These are phyloP conservation scores for Nomia melanderi DNA, from an alignment of 1,140 invertebrate species.

Conservation along the genomic window DNA sequence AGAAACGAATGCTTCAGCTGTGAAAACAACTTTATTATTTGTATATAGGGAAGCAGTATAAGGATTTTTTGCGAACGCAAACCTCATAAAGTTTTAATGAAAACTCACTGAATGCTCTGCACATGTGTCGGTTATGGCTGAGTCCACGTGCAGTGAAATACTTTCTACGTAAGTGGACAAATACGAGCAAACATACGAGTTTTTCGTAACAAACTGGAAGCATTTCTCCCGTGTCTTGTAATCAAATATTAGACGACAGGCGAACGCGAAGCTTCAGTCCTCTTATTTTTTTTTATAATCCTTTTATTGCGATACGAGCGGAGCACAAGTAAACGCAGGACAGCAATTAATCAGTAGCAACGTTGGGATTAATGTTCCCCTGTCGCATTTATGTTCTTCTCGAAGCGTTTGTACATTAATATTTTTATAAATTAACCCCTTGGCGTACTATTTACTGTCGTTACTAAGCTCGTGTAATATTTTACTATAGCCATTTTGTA, in stretches of 20 bases:
- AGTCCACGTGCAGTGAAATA: conserved; percentile 43
- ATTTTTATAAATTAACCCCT: too few species aligned
- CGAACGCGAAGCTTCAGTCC: neutral
- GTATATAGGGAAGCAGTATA: conserved; percentile 51
- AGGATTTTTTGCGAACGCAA: conserved; percentile 42
- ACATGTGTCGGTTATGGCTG: conserved; percentile 58
- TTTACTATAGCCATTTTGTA: too few species aligned
- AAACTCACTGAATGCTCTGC: conserved; percentile 54
- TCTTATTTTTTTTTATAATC: neutral
- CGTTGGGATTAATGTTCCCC: too few species aligned
- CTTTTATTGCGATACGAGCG: neutral
- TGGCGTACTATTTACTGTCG: too few species aligned
- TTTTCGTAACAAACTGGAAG: conserved; percentile 21
- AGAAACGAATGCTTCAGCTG: neutral
- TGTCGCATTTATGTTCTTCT: too few species aligned
- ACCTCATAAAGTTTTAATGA: conserved; percentile 65
- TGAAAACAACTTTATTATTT: conserved; percentile 44
- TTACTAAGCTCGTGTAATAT: too few species aligned
- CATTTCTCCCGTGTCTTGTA: conserved; percentile 15
- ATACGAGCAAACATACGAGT: conserved; percentile 35
- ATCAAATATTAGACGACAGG: neutral
- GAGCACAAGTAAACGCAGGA: too few species aligned
- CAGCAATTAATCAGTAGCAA: too few species aligned
- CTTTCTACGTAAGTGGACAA: conserved; percentile 42
- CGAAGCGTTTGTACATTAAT: too few species aligned